Base-by-base conservation (phyloP, 2,888 invertebrate species). In the Nomada lathburiana region DNA sequence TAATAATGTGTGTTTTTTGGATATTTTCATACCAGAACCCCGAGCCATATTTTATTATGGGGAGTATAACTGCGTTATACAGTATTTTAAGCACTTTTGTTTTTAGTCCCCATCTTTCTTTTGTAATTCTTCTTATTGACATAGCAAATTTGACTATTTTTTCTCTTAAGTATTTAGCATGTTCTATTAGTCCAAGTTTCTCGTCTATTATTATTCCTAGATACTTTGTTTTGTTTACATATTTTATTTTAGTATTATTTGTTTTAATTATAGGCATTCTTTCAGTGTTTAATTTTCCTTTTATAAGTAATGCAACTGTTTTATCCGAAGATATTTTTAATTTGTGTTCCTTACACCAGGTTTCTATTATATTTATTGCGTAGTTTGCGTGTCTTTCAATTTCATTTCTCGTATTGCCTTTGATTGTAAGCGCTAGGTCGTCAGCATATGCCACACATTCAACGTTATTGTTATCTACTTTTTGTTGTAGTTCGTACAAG, bases 51-150 rank as follows among this genome's bases (percentile, higher is more conserved):
- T 67, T 80, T 0, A 72, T 20, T 2, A 76, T 76, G 0, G 80
- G 80, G 4, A 76, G 0, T 10, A n/a, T 20, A 0, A 71, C 75
- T 0, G 53, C 62, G 0, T 62, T 71, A 10, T 76, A 80, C 3
- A 76, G 11, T 2, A 59, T 59, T 36, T 47, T 42, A 13, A 64
- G n/a, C 0, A 29, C 53, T 2, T 5, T 13, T 5, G 1, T 1
- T 20, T 74, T 79, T 0, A 76, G 2, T n/a, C 80, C 80, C 76
- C 76, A 80, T 47, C 76, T 68, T 47, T 55, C 71, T 20, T 42
- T 64, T 5, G 77, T 44, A 2, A 60, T 2, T 59, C 72, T 52
- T n/a, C 18, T 52, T 2, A 52, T 1, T 1, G n/a, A 0, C 16
- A 52, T 52, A 1, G 52, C n/a, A n/a, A 52, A 16, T 0, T n/a